Base-by-base conservation (phyloP, 2,113 vertebrate species). In the Sebastes fasciatus region DNA sequence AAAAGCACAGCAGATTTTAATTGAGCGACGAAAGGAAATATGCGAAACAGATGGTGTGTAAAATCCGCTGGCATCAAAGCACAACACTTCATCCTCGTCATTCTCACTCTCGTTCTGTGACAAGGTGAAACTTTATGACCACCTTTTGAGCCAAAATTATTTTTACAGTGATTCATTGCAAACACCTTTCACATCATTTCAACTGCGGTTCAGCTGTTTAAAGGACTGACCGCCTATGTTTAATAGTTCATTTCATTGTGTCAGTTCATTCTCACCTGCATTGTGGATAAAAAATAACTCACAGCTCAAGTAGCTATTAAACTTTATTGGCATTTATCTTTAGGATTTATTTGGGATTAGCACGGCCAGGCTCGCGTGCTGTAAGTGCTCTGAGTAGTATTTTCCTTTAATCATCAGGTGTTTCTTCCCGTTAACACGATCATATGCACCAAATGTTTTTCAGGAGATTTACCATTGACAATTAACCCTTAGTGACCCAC, bases 11-110 rank as follows among this genome's bases (percentile, higher is more conserved):
- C 10, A 12, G 6, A 26, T 21, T 70, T 81, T 76, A 82, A 84
- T 69, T 23, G 40, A 71, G 70, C 49, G 49, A 77, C 49, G 63
- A 76, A 46, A 76, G 75, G 17, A 66, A 66, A 62, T n/a, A 57
- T 57, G 69, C 64, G 42, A 57, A 76, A 58, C 86, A 80, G 69
- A 76, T 87, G 85, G 48, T 40, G 62, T 19, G 57, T 58, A 48
- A 73, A 81, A 78, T 9, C 5, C 1, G 40, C 60, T 67, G 43
- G 40, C 16, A 72, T 72, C n/a, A 43, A 70, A 60, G 6, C 19
- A 26, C 16, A 52, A 43, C 45, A 23, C 60, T 26, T 14, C n/a
- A 3, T 74, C 34, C n/a, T 21, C 2, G 6, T 19, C 11, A 5
- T 23, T 11, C 19, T 67, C n/a, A 6, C 14, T 49, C 46, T 55